Conservation (phyloP, 2,888 invertebrate genomes). For the Watsonalla binaria region DNA sequence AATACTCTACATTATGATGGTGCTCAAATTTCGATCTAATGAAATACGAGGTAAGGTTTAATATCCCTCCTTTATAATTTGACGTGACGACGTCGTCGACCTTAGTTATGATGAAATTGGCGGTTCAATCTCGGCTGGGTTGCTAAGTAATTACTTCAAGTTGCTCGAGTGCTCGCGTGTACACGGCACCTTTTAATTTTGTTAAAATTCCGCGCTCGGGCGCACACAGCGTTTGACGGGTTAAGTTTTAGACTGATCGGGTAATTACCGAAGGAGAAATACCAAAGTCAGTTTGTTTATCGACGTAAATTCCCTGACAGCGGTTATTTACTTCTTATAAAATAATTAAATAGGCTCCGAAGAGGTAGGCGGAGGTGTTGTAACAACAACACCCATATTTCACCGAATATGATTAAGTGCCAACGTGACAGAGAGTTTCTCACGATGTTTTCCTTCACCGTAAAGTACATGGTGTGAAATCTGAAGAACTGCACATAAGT, state of each 20-base stretch:
- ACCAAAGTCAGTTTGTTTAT: not conserved
- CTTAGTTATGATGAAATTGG: not conserved
- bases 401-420: no score
- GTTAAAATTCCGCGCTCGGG: constrained; percentile 23
- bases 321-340: no score
- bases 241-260: not conserved
- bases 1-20: no score
- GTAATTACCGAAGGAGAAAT: not conserved
- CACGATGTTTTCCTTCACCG: no score
- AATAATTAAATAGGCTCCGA: no score
- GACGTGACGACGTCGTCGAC: not conserved
- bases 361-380: no score
- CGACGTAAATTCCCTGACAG: no score
- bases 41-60: not conserved
- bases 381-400: no score
- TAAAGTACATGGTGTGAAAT: no score
- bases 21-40: not conserved
- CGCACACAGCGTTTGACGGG: constrained; percentile 16
- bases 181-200: constrained; percentile 25
- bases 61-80: not conserved
- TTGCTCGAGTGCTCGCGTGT: constrained; percentile 23
- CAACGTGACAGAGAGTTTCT: no score
- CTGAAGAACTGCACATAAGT: no score
- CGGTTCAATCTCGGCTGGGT: constrained; percentile 1
- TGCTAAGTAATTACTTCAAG: constrained; percentile 27